Evolutionary conservation across 92 coral and sea anemone species (phyloP).

Genomic region (Epizoanthus scotinus): DNA sequence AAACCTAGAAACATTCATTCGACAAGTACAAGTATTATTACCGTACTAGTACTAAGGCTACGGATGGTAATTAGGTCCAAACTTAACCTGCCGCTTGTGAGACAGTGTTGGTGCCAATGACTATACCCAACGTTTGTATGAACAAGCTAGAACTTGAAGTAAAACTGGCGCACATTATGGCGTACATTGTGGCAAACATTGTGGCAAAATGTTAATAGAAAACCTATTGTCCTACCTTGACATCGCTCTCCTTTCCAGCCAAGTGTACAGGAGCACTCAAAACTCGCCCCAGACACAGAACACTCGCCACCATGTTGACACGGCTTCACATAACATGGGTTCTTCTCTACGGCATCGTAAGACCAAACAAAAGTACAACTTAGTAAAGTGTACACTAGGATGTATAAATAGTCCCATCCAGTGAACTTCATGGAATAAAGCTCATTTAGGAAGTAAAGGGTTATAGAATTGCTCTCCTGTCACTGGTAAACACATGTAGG

Average conservation of each 20-base stretch:
- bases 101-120: no score
- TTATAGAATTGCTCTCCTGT: not conserved
- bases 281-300: slow-evolving; percentile 75
- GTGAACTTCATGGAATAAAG: slow-evolving; percentile 32
- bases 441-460: not conserved
- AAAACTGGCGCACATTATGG: not conserved
- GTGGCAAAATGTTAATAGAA: not conserved
- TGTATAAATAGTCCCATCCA: slow-evolving; percentile 8
- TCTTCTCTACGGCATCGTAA: slow-evolving; percentile 62
- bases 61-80: no score
- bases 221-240: slow-evolving; percentile 64
- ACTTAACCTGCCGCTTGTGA: no score
- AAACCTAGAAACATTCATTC: no score
- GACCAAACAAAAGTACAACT: slow-evolving; percentile 10
- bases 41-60: no score
- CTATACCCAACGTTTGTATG: no score
- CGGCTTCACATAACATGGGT: slow-evolving; percentile 89
- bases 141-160: not conserved
- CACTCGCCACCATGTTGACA: slow-evolving; percentile 93
- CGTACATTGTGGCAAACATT: not conserved
- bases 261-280: slow-evolving; percentile 87
- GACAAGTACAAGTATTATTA: no score
- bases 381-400: not conserved
- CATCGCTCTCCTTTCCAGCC: slow-evolving; percentile 94
- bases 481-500: not conserved